Evolutionary conservation across 1,140 invertebrate species (phyloP), one percentile per base, ranked within the genome.

Genomic region (Pseudomyrmex gracilis): DNA sequence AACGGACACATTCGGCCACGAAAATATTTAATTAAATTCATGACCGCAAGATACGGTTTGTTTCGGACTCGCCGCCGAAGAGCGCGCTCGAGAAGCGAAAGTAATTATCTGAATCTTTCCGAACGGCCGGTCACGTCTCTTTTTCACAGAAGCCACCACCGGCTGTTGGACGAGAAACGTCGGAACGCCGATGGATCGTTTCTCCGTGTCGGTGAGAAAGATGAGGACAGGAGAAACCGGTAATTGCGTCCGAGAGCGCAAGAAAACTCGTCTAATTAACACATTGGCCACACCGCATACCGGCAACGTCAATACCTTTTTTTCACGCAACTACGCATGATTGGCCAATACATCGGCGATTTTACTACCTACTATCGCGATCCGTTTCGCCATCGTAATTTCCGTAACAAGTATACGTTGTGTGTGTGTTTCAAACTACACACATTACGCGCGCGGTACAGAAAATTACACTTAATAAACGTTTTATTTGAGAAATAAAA

Each of bases 1-100:
- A 91, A 90, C 82, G 83, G 71, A 89, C 89, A 92, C 91, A 90
- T 92, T 92, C 88, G 89, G 89, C 90, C 91, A 91, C 90, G 90
- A 93, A 93, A 93, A 93, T 93, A 93, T 93, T 93, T 93, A 93
- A 93, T 93, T 93, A 93, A 93, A 93, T 93, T 93, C 91, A 92
- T 90, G 86, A 93, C 92, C 92, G 90, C 92, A 93, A 93, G 91
- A 93, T 90, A 92, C 90, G 91, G 90, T 90, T 34, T 90, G 91
- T 90, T 92, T 87, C 90, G 87, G 82, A 73, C 77, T 88, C 85
- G 85, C 67, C 82, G 83, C 61, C 85, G 85, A 64, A 86, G 66
- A 84, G 88, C 78, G 67, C 84, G 63, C 84, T 78, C 73, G 87
- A 89, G 87, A 92, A 90, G 90, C 87, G 88, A 92, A 92, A 92